A percentile compares a stretch with the other conserved stretches of the same genome.
These are phyloP conservation scores for Calephelis virginiensis DNA, from an alignment of 1,140 invertebrate species.

Conservation along the genomic window DNA sequence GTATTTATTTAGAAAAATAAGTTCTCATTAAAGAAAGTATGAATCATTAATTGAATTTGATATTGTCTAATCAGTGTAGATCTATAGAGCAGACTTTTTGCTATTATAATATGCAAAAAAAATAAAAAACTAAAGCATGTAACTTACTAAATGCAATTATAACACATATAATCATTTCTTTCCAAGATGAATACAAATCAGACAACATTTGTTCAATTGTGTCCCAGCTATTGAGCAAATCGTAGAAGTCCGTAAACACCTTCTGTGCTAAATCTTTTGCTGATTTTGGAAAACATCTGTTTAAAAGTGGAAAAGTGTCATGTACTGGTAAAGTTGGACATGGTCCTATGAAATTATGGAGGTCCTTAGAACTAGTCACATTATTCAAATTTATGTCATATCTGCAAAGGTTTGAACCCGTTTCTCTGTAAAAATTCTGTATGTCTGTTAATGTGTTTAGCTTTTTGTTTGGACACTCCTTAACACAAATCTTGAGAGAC, in stretches of 20 bases:
- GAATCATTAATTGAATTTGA: no score
- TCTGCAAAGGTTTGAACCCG: conserved; percentile 85
- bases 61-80: no score
- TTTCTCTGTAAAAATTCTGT: conserved; percentile 85
- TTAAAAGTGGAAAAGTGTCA: conserved; percentile 87
- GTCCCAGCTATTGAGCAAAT: conserved; percentile 91
- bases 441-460: conserved; percentile 84
- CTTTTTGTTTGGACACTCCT: conserved; percentile 87
- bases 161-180: conserved; percentile 89
- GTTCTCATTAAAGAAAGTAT: no score
- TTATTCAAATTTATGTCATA: conserved; percentile 83
- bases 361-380: conserved; percentile 50
- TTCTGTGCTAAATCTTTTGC: conserved; percentile 80
- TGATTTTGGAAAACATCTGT: conserved; percentile 90
- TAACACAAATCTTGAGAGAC: conserved; percentile 93
- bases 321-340: conserved; percentile 87
- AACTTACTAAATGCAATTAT: conserved; percentile 88
- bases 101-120: no score
- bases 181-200: conserved; percentile 93
- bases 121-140: no score
- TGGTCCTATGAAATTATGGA: conserved; percentile 82
- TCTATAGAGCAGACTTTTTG: no score
- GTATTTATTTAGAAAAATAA: no score
- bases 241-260: conserved; percentile 86
- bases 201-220: conserved; percentile 91